phyloP scores from a whole-genome alignment of 1,140 invertebrate genomes.

The Mya arenaria region DNA sequence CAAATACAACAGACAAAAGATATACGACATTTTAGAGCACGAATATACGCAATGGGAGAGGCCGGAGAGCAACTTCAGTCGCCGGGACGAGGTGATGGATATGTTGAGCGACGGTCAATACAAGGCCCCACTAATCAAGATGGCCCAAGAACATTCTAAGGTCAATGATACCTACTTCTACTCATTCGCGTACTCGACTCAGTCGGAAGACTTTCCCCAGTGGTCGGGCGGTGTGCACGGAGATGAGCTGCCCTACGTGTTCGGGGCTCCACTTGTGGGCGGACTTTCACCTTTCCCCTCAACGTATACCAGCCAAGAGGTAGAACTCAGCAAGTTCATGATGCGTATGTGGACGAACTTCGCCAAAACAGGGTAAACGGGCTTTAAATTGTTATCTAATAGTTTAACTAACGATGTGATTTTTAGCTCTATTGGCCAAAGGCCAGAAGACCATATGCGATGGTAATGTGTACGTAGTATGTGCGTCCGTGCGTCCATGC shows the following conservation, averaged over 20 bases:
- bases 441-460: too few relatives aligned
- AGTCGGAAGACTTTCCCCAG: slow-evolving; percentile 86
- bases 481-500: too few relatives aligned
- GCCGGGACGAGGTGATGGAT: slow-evolving; percentile 94
- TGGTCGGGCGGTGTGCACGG: slow-evolving; percentile 87
- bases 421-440: too few relatives aligned
- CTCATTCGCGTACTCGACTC: slow-evolving; percentile 88
- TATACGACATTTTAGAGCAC: slow-evolving; percentile 98
- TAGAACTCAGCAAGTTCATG: slow-evolving; percentile 93
- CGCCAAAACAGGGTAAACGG: slow-evolving; percentile 96
- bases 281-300: slow-evolving; percentile 89
- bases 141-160: slow-evolving; percentile 93
- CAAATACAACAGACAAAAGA: slow-evolving; percentile 96
- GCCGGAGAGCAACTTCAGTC: slow-evolving; percentile 85
- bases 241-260: slow-evolving; percentile 95
- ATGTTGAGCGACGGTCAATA: slow-evolving; percentile 94
- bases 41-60: slow-evolving; percentile 87
- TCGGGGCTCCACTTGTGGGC: slow-evolving; percentile 93
- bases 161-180: slow-evolving; percentile 77
- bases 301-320: slow-evolving; percentile 95
- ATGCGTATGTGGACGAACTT: slow-evolving; percentile 99
- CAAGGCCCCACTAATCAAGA: slow-evolving; percentile 95
- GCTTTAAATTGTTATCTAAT: too few relatives aligned
- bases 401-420: too few relatives aligned
- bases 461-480: too few relatives aligned